Evolutionary conservation across 2,888 invertebrate genomes (phyloP).

Genomic region (Opisthograptis luteolata): DNA sequence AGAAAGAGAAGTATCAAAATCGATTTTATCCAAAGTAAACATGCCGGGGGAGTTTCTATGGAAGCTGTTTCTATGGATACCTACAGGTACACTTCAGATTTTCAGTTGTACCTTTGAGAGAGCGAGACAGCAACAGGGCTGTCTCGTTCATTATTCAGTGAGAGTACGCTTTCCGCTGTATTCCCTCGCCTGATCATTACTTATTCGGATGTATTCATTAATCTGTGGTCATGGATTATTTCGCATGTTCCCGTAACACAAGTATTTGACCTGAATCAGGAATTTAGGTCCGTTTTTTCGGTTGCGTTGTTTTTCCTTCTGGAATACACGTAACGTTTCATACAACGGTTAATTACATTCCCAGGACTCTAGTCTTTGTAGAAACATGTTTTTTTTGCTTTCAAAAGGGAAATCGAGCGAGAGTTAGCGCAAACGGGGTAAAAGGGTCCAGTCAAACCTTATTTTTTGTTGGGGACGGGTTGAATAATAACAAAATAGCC

Average conservation of each 20-base stretch:
- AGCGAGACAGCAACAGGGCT: slow-evolving; percentile 22
- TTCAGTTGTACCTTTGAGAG: slow-evolving; percentile 8
- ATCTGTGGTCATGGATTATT: slow-evolving; percentile 24
- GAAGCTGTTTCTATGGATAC: neutral
- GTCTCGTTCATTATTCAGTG: slow-evolving; percentile 59
- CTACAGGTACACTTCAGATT: neutral
- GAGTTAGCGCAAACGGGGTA: too few relatives aligned
- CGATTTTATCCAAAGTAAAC: slow-evolving; percentile 29
- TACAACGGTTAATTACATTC: too few relatives aligned
- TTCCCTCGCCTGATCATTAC: slow-evolving; percentile 35
- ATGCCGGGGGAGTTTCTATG: slow-evolving; percentile 7
- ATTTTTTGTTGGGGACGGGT: too few relatives aligned
- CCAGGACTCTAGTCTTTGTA: too few relatives aligned
- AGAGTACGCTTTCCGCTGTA: slow-evolving; percentile 56
- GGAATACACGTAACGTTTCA: too few relatives aligned
- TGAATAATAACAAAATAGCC: too few relatives aligned
- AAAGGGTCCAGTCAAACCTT: too few relatives aligned
- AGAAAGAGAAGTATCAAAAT: slow-evolving; percentile 31
- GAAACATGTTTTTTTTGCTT: too few relatives aligned
- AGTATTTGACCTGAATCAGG: slow-evolving; percentile 23
- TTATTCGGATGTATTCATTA: slow-evolving; percentile 29
- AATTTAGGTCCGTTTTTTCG: too few relatives aligned
- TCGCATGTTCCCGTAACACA: neutral
- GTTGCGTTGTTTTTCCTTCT: too few relatives aligned
- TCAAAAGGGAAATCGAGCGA: too few relatives aligned